Base-by-base conservation (phyloP, 2,113 vertebrate genomes). In the Podarcis raffonei region DNA sequence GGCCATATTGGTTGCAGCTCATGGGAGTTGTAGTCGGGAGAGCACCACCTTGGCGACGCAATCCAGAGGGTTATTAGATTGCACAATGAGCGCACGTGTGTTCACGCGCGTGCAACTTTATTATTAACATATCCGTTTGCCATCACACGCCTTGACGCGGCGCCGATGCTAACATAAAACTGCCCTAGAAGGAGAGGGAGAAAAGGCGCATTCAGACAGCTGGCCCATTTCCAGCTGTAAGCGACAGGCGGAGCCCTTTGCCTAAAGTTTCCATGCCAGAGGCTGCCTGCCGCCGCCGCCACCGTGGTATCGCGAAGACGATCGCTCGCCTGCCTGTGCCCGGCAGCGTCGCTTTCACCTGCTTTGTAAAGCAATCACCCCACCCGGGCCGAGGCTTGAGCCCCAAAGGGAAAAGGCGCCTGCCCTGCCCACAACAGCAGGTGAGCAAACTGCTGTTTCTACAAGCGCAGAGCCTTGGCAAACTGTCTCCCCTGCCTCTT, bases 241-340 rank as follows among this genome's bases (percentile, higher is more conserved):
- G 91, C 93, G 93, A 89, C 89, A 94, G 95, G 94, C 92, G 94
- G 95, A 91, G 88, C 91, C 92, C 37, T 91, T 84, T 4, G 84
- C 94, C 82, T 86, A 85, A 69, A 39, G 80, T 92, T 93, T n/a
- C 66, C 85, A 20, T 15, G 7, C 77, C 42, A 83, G 84, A 91
- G 94, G 90, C 87, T 83, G 92, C 88, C 90, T 2, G 25, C 71
- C 27, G 25, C 20, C 8, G 57, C 80, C 86, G 87, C 69, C 65
- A 81, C 87, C 89, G 48, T 89, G 87, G 89, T 92, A 91, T 94
- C 22, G 27, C 75, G 87, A 87, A 62, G 77, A 86, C 81, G 79
- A 65, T 84, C 89, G 84, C n/a, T 9, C 76, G 62, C 86, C 39
- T 3, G 93, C 48, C 48, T 20, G 1, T 15, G 86, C 77, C 66